A percentile compares a stretch with the other conserved stretches of the same genome.
These are phyloP conservation scores for Drosophila setosimentum DNA, from an alignment of 2,888 invertebrate genomes.

Conservation along the genomic window DNA sequence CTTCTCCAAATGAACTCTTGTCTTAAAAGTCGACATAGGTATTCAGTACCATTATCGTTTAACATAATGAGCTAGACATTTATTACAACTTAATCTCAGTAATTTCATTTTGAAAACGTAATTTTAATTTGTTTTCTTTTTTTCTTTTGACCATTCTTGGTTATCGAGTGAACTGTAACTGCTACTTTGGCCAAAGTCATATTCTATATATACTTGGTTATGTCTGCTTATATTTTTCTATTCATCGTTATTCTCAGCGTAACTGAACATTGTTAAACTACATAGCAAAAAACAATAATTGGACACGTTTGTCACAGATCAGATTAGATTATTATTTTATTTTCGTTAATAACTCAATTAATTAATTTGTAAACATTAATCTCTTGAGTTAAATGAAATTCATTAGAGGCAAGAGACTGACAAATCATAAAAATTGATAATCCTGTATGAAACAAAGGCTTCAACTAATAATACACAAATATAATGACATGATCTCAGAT, in stretches of 20 bases:
- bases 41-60: not conserved
- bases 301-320: not conserved
- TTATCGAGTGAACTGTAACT: not conserved
- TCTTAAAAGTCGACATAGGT: not conserved
- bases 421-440: not conserved
- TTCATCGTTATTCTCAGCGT: not conserved
- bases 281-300: not conserved
- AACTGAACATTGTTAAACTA: not conserved
- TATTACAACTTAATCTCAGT: not conserved
- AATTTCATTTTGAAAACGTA: not conserved
- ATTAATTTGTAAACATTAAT: not conserved
- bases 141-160: not conserved
- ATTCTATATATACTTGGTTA: not conserved
- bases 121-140: not conserved
- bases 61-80: not conserved
- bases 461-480: not conserved
- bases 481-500: not conserved
- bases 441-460: not conserved
- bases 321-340: not conserved
- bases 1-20: not conserved
- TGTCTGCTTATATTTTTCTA: not conserved
- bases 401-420: not conserved
- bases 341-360: not conserved
- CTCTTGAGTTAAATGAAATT: not conserved
- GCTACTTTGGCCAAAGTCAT: not conserved